phyloP scores from a whole-genome alignment of 2,888 invertebrate species.

The Diarsia dahlii region DNA sequence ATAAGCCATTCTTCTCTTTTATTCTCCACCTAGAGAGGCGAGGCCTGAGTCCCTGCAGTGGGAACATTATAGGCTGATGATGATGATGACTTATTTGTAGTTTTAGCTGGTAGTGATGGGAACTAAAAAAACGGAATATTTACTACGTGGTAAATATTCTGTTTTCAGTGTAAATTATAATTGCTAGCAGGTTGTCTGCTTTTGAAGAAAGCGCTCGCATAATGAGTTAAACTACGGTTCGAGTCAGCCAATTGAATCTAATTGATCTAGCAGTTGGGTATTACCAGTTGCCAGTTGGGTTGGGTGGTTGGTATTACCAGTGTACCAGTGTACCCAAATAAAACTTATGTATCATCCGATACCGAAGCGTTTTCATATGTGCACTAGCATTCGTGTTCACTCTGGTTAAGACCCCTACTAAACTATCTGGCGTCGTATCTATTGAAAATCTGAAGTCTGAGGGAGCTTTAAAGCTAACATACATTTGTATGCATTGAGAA shows the following conservation, averaged over 20 bases:
- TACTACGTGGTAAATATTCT: too few relatives aligned
- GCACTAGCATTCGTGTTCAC: background rate
- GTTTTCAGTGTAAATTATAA: too few relatives aligned
- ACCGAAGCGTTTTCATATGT: background rate
- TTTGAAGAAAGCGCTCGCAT: background rate
- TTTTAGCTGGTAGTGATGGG: too few relatives aligned
- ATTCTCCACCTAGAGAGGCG: too few relatives aligned
- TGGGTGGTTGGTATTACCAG: too few relatives aligned
- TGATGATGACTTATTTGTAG: too few relatives aligned
- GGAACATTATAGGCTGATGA: too few relatives aligned
- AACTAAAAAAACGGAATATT: too few relatives aligned
- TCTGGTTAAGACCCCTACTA: background rate
- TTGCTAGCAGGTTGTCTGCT: background rate
- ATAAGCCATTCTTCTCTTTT: too few relatives aligned
- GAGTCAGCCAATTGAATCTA: background rate
- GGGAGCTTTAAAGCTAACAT: background rate
- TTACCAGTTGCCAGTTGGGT: background rate
- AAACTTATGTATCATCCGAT: background rate
- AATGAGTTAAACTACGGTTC: too few relatives aligned
- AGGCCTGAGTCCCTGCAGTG: too few relatives aligned
- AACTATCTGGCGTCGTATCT: background rate
- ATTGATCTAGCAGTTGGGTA: background rate
- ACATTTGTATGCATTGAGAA: constrained; percentile 25
- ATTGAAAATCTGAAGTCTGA: background rate
- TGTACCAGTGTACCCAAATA: background rate